Conservation (phyloP, 2,888 invertebrate species). For the Pachycephus smyrnensis region DNA sequence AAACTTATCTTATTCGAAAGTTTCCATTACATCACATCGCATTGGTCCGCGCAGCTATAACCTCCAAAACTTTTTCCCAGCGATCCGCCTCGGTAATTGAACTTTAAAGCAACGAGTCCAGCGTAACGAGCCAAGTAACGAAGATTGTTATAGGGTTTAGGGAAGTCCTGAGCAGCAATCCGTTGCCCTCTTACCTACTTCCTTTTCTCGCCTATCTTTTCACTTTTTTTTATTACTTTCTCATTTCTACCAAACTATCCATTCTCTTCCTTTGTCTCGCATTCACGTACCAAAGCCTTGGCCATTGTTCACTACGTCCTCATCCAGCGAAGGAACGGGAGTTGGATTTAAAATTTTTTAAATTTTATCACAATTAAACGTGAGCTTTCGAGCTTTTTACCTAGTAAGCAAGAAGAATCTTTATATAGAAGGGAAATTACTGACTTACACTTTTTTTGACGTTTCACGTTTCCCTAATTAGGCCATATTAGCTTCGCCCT, state of each 20-base stretch:
- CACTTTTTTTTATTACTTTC: not conserved
- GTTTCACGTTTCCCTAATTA: not conserved
- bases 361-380: not conserved
- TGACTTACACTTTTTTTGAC: not conserved
- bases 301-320: not conserved
- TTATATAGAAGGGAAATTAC: not conserved
- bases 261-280: not conserved
- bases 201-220: not conserved
- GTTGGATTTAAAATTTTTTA: not conserved
- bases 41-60: not conserved
- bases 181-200: not conserved
- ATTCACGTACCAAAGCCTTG: not conserved
- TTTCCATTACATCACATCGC: conserved; percentile 36
- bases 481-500: not conserved
- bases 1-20: conserved; percentile 45
- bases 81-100: conserved; percentile 44
- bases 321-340: not conserved
- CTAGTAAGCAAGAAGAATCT: not conserved
- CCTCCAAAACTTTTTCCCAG: not conserved
- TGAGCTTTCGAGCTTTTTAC: not conserved
- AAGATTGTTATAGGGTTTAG: not conserved
- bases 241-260: not conserved
- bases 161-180: not conserved
- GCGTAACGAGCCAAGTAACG: conserved; percentile 13
- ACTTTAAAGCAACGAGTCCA: conserved; percentile 36